These are phyloP conservation scores for Paedocypris micromegethes DNA, from an alignment of 2,797 vertebrate species.

Conservation along the genomic window DNA sequence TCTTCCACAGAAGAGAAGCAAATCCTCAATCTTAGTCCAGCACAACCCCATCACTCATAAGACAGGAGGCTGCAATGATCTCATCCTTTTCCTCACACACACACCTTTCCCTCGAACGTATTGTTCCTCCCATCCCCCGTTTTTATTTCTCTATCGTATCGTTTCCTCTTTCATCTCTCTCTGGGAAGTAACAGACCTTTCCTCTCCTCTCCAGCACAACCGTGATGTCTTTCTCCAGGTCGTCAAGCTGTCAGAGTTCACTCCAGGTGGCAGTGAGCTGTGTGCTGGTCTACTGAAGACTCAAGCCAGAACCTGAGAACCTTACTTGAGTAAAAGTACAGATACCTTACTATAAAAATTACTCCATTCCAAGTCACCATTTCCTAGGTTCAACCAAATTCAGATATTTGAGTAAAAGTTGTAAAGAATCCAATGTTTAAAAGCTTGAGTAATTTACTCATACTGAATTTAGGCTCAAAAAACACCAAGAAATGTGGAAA, in stretches of 20 bases:
- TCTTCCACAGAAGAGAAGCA: constrained; percentile 54
- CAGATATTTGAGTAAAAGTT: too few relatives aligned
- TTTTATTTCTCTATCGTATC: constrained; percentile 30
- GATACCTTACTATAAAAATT: too few relatives aligned
- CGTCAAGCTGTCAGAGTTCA: background rate
- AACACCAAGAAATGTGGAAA: too few relatives aligned
- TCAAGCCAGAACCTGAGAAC: too few relatives aligned
- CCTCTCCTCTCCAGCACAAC: constrained; percentile 14
- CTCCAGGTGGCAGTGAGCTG: too few relatives aligned
- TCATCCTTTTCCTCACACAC: constrained; percentile 70
- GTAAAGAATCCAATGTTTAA: too few relatives aligned
- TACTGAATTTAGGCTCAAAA: too few relatives aligned
- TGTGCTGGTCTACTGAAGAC: too few relatives aligned
- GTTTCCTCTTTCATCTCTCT: constrained; percentile 34
- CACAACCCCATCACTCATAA: constrained; percentile 70
- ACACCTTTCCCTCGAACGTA: constrained; percentile 32
- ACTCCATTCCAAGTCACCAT: too few relatives aligned
- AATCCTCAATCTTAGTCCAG: constrained; percentile 45
- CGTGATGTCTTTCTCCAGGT: background rate
- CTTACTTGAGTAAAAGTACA: too few relatives aligned
- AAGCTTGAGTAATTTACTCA: too few relatives aligned
- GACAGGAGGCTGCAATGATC: constrained; percentile 89
- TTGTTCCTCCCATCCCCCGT: constrained; percentile 36
- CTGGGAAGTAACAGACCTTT: background rate
- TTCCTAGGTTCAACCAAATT: too few relatives aligned